These are phyloP conservation scores for Sinodicranocentrus sp. DNA, from an alignment of 2,888 invertebrate genomes.

Conservation along the genomic window DNA sequence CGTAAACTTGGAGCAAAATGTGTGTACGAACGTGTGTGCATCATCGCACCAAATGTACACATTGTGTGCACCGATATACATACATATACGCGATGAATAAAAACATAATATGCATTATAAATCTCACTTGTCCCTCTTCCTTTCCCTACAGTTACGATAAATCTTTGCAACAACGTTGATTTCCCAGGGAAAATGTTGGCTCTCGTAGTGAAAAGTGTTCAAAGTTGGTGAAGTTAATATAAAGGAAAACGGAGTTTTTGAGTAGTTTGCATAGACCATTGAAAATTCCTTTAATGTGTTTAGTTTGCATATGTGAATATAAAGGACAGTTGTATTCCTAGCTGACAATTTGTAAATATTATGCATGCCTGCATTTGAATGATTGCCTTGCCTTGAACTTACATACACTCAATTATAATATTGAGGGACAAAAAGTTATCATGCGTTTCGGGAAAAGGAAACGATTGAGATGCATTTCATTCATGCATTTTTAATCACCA, in stretches of 20 bases:
- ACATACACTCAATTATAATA: too few species aligned
- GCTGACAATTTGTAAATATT: slow-evolving; percentile 11
- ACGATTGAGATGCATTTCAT: too few species aligned
- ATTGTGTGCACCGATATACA: slow-evolving; percentile 14
- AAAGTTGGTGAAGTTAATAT: background rate
- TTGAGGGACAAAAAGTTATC: too few species aligned
- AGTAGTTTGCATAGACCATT: background rate
- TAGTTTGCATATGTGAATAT: background rate
- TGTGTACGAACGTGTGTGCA: slow-evolving; percentile 15
- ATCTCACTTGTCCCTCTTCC: too few species aligned
- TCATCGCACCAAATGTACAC: slow-evolving; percentile 28
- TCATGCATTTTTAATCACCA: too few species aligned
- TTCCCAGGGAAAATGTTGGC: background rate
- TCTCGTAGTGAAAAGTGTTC: background rate
- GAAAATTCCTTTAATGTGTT: background rate
- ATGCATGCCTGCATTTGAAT: background rate
- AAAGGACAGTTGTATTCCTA: background rate
- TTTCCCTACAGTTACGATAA: background rate
- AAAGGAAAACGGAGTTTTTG: background rate
- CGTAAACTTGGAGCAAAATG: slow-evolving; percentile 54
- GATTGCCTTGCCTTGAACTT: too few species aligned
- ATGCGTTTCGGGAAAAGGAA: too few species aligned
- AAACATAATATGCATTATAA: too few species aligned
- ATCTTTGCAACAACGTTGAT: background rate
- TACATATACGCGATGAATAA: background rate